Evolutionary conservation across 2,797 vertebrate genomes (phyloP).

Genomic region (Pantherophis alleghaniensis): DNA sequence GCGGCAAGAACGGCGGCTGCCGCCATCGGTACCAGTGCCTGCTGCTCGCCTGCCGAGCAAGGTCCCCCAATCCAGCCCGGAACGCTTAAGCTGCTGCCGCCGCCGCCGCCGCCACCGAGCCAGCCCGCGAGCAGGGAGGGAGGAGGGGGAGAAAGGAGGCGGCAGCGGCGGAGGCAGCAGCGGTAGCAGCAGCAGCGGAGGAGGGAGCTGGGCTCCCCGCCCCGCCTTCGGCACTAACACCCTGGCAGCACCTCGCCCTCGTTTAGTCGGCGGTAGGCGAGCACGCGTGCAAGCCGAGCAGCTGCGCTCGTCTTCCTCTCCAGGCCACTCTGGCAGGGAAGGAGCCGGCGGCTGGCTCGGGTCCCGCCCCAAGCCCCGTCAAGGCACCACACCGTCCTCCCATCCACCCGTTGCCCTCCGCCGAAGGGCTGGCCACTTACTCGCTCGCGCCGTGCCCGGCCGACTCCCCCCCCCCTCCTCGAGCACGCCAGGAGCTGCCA

Average conservation of each 20-base stretch:
- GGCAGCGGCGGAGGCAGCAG: background rate
- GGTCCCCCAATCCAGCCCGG: slow-evolving; percentile 44
- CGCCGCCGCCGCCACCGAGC: slow-evolving; percentile 36
- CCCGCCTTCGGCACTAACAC: slow-evolving; percentile 44
- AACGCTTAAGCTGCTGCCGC: slow-evolving; percentile 20
- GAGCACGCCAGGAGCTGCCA: background rate
- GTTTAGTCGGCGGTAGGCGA: background rate
- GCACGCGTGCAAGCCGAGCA: background rate
- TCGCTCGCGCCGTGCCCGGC: background rate
- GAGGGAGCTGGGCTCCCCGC: slow-evolving; percentile 16
- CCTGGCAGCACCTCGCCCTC: slow-evolving; percentile 12
- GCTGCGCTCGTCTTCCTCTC: background rate
- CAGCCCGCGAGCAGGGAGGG: slow-evolving; percentile 27
- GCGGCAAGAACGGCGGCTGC: background rate
- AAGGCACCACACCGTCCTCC: background rate
- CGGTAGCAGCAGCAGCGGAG: background rate
- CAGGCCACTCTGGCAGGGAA: background rate
- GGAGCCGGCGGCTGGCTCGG: slow-evolving; percentile 31
- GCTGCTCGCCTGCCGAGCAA: slow-evolving; percentile 31
- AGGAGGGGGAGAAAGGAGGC: background rate
- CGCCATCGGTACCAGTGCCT: background rate
- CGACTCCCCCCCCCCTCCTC: background rate
- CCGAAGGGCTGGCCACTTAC: background rate
- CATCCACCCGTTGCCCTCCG: background rate
- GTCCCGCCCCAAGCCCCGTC: slow-evolving; percentile 25